A percentile compares a stretch with the other conserved stretches of the same genome.
Evolutionary conservation across 1,140 invertebrate genomes (phyloP).

Genomic region (Araneus ventricosus): DNA sequence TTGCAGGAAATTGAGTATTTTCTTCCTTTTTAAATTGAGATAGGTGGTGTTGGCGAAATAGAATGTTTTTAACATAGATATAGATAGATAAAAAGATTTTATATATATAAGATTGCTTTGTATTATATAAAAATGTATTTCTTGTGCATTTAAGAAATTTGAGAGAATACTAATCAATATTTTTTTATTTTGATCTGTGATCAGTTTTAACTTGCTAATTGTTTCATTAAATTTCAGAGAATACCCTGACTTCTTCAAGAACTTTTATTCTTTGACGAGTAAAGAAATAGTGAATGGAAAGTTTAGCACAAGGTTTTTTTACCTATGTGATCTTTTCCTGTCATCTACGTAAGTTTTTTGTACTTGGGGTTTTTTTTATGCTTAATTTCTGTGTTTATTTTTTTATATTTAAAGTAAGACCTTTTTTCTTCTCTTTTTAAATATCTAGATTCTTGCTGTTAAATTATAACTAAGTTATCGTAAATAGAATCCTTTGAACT

Average conservation of each 20-base stretch:
- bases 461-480: no score
- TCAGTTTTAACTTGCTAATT: neutral
- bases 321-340: constrained; percentile 93
- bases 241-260: constrained; percentile 96
- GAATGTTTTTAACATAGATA: neutral
- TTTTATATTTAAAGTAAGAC: no score
- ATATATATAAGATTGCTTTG: neutral
- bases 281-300: constrained; percentile 94
- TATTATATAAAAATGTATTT: neutral
- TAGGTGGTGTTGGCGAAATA: no score
- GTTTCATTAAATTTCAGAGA: constrained; percentile 83
- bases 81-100: no score
- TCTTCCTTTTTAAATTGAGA: neutral
- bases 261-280: constrained; percentile 95
- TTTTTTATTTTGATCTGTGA: neutral
- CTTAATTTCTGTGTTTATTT: no score
- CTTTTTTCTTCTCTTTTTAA: no score
- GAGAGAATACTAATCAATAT: neutral
- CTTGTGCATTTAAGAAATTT: neutral
- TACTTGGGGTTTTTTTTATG: no score
- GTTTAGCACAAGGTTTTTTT: constrained; percentile 91
- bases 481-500: no score
- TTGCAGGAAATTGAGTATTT: neutral
- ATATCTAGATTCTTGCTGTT: no score
- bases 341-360: constrained; percentile 89